Evolutionary conservation across 2,888 invertebrate species (phyloP).

Genomic region (Hipparchia sbordonii): DNA sequence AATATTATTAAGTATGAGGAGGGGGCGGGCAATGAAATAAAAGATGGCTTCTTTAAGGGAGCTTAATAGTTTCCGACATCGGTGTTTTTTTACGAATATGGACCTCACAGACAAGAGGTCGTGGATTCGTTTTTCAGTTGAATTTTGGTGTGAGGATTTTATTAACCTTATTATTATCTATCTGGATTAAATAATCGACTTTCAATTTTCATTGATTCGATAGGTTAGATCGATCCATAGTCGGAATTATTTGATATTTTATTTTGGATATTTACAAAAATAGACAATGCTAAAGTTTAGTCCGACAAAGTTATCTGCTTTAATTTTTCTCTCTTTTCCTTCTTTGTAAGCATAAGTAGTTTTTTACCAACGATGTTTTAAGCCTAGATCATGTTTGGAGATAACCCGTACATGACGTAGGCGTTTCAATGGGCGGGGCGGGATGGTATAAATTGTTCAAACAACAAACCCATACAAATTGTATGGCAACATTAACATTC

Average conservation of each 20-base stretch:
- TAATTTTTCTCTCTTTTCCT: background rate
- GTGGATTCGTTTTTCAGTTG: background rate
- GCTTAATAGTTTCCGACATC: conserved; percentile 28
- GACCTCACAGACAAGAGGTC: background rate
- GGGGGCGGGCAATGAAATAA: conserved; percentile 57
- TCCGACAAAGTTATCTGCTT: background rate
- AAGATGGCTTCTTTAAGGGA: conserved; percentile 45
- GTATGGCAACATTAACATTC: conserved; percentile 7
- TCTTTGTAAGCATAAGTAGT: background rate
- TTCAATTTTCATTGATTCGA: too few species aligned
- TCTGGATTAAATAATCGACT: too few species aligned
- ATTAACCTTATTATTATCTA: too few species aligned
- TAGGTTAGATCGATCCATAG: too few species aligned
- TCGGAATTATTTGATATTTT: too few species aligned
- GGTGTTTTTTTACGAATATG: background rate
- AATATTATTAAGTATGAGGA: conserved; percentile 67
- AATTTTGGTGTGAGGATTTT: background rate
- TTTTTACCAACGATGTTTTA: conserved; percentile 10
- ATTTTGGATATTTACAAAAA: too few species aligned
- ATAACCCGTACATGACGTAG: conserved; percentile 61
- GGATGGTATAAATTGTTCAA: conserved; percentile 50
- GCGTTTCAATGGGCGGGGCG: conserved; percentile 64
- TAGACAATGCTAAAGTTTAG: background rate
- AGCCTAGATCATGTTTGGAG: conserved; percentile 30
- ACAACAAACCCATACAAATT: conserved; percentile 14